These are phyloP conservation scores for Nasonia longicornis DNA, from an alignment of 1,140 invertebrate species.

Conservation along the genomic window DNA sequence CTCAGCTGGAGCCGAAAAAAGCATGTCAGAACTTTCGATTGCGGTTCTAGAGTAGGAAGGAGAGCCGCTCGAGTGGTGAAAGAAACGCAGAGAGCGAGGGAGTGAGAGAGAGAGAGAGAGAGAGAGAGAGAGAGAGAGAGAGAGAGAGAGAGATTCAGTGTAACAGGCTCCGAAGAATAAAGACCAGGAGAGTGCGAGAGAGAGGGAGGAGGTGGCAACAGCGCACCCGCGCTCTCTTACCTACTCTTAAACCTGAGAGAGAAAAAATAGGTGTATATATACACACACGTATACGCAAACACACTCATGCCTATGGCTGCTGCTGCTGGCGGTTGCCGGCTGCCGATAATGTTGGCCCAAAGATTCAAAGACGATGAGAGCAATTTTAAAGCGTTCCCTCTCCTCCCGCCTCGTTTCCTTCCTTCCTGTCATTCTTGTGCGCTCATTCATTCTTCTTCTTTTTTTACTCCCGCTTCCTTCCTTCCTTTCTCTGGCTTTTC, in stretches of 20 bases:
- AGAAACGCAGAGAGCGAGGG: conserved; percentile 32
- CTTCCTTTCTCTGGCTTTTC: background rate
- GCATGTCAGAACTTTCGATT: conserved; percentile 41
- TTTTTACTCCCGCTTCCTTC: background rate
- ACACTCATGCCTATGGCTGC: background rate
- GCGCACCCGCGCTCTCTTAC: conserved; percentile 49
- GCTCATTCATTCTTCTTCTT: background rate
- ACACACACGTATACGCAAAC: conserved; percentile 25
- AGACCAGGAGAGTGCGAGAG: conserved; percentile 36
- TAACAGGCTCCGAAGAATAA: background rate
- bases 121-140: conserved; percentile 31
- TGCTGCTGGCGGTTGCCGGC: background rate
- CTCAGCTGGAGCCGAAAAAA: conserved; percentile 58
- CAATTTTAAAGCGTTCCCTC: conserved; percentile 29
- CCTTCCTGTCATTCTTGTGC: background rate
- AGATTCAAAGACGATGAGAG: conserved; percentile 5
- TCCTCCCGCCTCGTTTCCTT: background rate
- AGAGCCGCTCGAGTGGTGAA: background rate
- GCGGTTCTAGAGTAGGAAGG: conserved; percentile 7
- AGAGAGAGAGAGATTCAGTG: conserved; percentile 47
- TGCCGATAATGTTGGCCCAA: conserved; percentile 13
- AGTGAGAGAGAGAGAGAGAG: conserved; percentile 43
- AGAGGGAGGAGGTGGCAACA: conserved; percentile 62
- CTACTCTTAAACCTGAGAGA: conserved; percentile 43
- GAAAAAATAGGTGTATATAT: background rate